A percentile compares a stretch with the other conserved stretches of the same genome.
Evolutionary conservation across 2,888 invertebrate genomes (phyloP).

Genomic region (Chymomyza procnemis): DNA sequence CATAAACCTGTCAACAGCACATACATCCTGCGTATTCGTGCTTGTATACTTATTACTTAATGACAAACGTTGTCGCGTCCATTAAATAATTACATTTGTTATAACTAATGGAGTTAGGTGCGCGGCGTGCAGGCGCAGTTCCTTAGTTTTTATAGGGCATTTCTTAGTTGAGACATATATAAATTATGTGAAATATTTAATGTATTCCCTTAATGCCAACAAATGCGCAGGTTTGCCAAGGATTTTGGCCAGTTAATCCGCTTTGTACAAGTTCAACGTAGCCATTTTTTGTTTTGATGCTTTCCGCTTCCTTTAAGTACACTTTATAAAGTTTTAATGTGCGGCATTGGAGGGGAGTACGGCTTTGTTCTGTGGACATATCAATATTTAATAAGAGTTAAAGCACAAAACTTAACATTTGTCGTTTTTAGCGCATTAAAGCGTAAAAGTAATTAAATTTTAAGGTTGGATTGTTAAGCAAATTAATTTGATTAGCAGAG

Average conservation of each 20-base stretch:
- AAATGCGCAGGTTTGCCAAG: constrained; percentile 15
- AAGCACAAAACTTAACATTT: not conserved
- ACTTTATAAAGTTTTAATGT: not conserved
- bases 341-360: too few relatives aligned
- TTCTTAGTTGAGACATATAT: not conserved
- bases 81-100: not conserved
- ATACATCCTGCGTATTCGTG: not conserved
- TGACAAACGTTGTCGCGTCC: not conserved
- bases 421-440: not conserved
- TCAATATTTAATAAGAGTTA: not conserved
- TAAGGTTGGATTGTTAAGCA: not conserved
- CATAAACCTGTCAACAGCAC: not conserved
- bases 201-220: constrained; percentile 5
- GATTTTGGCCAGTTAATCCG: constrained; percentile 23
- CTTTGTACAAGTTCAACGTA: constrained; percentile 12
- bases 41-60: not conserved
- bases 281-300: constrained; percentile 6
- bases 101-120: not conserved
- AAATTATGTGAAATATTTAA: not conserved
- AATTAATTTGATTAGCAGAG: not conserved
- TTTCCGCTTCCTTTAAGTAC: constrained; percentile 2
- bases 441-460: not conserved
- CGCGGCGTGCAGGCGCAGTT: not conserved
- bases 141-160: not conserved
- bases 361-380: not conserved